Evolutionary conservation across 2,888 invertebrate species (phyloP), one percentile per base, ranked within the genome.

Genomic region (Drosophila macrospina): DNA sequence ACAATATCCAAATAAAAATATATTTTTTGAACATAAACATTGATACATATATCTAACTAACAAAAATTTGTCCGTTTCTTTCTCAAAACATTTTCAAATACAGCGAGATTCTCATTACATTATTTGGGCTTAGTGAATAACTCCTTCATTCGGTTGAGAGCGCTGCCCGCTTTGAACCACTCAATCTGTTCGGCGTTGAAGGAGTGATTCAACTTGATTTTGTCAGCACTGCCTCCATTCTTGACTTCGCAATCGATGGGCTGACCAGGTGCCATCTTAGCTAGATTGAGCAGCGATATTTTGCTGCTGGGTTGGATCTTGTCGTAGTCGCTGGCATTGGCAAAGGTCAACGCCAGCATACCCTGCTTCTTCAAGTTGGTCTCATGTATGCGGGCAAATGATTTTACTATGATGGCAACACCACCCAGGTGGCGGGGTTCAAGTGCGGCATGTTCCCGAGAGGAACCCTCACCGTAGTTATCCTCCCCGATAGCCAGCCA

Each of bases 341-440:
- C 95, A 93, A 99, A 99, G 0, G 99, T 99, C 60, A 99, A 93
- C 0, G 99, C 99, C 78, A 99, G 93, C 92, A 99, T 92, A 74
- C 99, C 99, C 92, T 99, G 99, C 92, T 99, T 99, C 94, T 99
- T 99, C 90, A 99, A 93, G 93, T 99, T 99, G 6, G 99, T 99
- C 93, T 99, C 99, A 93, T 99, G 99, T 91, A 99, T 99, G 90
- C 99, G 96, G 30, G 99, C 99, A 92, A 99, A 99, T 36, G 98
- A 98, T 93, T 99, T 99, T 74, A 98, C 98, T 91, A 99, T 99
- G 91, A 99, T 98, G 69, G 99, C 99, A 30, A 98, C 94, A 0
- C 98, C 99, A 36, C 97, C 97, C 51, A 97, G 94, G 92, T 99
- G 99, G 48, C 99, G 93, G 0, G 99, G 99, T 93, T 99, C 99